Percentiles rank a stretch among this genome's conserved stretches.
These are phyloP conservation scores for Epizoanthus illoricatus DNA, from an alignment of 92 coral and sea anemone species.

Conservation along the genomic window DNA sequence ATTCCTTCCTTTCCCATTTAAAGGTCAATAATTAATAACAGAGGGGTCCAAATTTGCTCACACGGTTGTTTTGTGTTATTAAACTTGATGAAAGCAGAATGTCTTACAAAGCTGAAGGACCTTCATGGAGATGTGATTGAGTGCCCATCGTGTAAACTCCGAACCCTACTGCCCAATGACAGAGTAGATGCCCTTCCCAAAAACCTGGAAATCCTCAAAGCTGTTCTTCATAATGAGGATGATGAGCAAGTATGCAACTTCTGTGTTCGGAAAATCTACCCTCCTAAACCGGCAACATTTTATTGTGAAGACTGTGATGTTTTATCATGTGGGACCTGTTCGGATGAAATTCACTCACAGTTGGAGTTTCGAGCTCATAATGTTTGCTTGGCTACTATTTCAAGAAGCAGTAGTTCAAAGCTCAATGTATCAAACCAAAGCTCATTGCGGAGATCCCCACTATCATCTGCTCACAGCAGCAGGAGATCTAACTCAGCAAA, in stretches of 20 bases:
- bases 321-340: conserved; percentile 84
- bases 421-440: background rate
- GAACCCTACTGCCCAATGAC: conserved; percentile 80
- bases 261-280: conserved; percentile 89
- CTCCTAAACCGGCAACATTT: conserved; percentile 90
- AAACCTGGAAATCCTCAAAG: conserved; percentile 81
- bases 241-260: conserved; percentile 86
- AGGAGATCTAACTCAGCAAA: background rate
- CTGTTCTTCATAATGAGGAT: conserved; percentile 74
- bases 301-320: conserved; percentile 89
- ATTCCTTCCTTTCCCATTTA: no score
- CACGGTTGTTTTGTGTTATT: no score
- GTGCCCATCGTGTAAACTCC: conserved; percentile 88
- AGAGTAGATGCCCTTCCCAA: conserved; percentile 77
- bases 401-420: conserved; percentile 6
- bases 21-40: no score
- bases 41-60: no score
- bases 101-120: conserved; percentile 82
- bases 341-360: conserved; percentile 91
- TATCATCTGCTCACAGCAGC: conserved; percentile 4
- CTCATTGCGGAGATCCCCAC: background rate
- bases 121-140: conserved; percentile 94
- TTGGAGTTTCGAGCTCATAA: conserved; percentile 86
- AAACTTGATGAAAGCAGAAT: conserved; percentile 51
- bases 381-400: conserved; percentile 71